Evolutionary conservation across 1,140 invertebrate species (phyloP).

Genomic region (Drosophila bipectinata): DNA sequence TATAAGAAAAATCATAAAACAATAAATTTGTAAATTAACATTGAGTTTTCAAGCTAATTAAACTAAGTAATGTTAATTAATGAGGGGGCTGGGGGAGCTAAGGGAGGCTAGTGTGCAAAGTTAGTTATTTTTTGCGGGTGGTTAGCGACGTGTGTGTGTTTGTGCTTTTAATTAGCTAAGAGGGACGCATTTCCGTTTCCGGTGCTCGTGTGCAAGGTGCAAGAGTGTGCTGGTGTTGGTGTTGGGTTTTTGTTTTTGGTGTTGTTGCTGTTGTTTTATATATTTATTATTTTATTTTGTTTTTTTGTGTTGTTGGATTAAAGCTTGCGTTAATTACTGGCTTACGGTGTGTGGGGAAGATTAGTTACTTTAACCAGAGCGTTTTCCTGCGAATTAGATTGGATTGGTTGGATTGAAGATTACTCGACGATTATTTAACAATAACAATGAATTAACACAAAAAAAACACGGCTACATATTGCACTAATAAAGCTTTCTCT

Average conservation of each 20-base stretch:
- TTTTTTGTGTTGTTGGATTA: slow-evolving; percentile 16
- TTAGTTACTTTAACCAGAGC: slow-evolving; percentile 69
- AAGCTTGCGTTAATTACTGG: slow-evolving; percentile 43
- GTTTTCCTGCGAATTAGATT: slow-evolving; percentile 72
- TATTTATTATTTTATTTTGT: slow-evolving; percentile 6
- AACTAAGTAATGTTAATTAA: slow-evolving; percentile 62
- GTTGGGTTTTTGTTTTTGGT: slow-evolving; percentile 20
- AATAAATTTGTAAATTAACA: slow-evolving; percentile 34
- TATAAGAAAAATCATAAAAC: slow-evolving; percentile 39
- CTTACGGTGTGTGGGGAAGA: slow-evolving; percentile 34
- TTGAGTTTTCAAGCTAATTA: slow-evolving; percentile 68
- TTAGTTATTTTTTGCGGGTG: slow-evolving; percentile 23
- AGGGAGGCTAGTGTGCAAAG: slow-evolving; percentile 3
- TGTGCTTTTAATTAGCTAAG: slow-evolving; percentile 53
- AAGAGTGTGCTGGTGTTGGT: slow-evolving; percentile 28
- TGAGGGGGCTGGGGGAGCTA: slow-evolving; percentile 4
- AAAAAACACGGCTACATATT: slow-evolving; percentile 58
- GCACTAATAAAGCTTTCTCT: slow-evolving; percentile 78
- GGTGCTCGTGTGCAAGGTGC: slow-evolving; percentile 39
- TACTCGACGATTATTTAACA: slow-evolving; percentile 61
- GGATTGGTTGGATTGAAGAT: slow-evolving; percentile 57
- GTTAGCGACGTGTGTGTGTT: slow-evolving; percentile 17
- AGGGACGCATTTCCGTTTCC: slow-evolving; percentile 75
- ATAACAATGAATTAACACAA: slow-evolving; percentile 44
- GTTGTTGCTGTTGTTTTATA: neutral